A percentile compares a stretch with the other conserved stretches of the same genome.
Evolutionary conservation across 23 tunicate genomes (phyloP).

Genomic region (Aplidium turbinatum): DNA sequence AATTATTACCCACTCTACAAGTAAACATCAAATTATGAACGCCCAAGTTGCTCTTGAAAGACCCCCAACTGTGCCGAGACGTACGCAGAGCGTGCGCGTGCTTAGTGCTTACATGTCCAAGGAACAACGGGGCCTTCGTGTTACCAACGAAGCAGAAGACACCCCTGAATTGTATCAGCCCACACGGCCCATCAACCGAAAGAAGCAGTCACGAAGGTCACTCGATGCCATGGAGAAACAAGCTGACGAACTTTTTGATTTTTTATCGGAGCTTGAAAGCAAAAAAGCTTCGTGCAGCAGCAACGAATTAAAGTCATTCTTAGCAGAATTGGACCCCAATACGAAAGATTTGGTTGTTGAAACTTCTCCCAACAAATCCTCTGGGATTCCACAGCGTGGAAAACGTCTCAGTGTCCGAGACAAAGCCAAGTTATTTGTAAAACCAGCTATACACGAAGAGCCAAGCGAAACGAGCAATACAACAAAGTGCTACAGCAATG

Average conservation of each 20-base stretch:
- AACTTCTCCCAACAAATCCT: background rate
- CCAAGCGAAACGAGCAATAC: slow-evolving; percentile 21
- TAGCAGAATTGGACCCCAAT: slow-evolving; percentile 5
- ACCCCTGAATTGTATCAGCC: slow-evolving; percentile 20
- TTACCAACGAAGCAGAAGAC: slow-evolving; percentile 9
- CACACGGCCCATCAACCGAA: slow-evolving; percentile 43
- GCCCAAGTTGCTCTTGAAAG: too few species aligned
- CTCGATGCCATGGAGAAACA: slow-evolving; percentile 86
- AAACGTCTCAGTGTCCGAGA: slow-evolving; percentile 54
- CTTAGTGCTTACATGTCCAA: slow-evolving; percentile 10
- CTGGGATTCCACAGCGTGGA: background rate
- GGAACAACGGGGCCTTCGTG: slow-evolving; percentile 19
- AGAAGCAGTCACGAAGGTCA: slow-evolving; percentile 54
- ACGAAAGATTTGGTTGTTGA: background rate
- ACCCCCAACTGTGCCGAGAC: slow-evolving; percentile 66
- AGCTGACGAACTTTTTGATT: slow-evolving; percentile 67
- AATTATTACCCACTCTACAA: too few species aligned
- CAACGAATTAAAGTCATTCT: slow-evolving; percentile 36
- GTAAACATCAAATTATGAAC: too few species aligned
- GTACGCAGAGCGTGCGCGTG: slow-evolving; percentile 50
- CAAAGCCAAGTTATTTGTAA: slow-evolving; percentile 59
- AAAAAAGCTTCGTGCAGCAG: slow-evolving; percentile 61
- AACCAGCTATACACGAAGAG: slow-evolving; percentile 62
- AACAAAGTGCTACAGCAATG: too few species aligned
- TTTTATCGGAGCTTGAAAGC: slow-evolving; percentile 73